These are phyloP conservation scores for Fregata magnificens DNA, from an alignment of 2,113 vertebrate species.

Conservation along the genomic window DNA sequence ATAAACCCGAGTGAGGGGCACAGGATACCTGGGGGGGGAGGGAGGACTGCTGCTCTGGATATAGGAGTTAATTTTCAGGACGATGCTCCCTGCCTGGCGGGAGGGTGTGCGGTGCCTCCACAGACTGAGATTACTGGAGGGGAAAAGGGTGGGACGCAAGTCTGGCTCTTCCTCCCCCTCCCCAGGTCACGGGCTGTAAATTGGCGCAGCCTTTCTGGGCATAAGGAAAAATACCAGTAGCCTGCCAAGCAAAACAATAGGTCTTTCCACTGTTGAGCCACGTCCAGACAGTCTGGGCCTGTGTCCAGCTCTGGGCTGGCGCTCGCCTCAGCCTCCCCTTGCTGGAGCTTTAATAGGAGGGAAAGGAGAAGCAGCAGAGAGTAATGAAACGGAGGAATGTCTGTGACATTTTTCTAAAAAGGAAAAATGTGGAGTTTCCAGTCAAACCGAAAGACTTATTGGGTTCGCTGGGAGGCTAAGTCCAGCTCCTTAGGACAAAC, in stretches of 20 bases:
- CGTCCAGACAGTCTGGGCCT: constrained; percentile 80
- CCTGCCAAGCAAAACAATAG: constrained; percentile 80
- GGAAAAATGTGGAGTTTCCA: constrained; percentile 78
- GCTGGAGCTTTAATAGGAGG: constrained; percentile 55
- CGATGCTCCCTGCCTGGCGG: neutral
- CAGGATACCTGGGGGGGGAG: neutral
- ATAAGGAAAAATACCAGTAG: constrained; percentile 76
- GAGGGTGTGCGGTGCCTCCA: neutral
- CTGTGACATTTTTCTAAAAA: constrained; percentile 79
- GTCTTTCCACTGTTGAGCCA: constrained; percentile 77
- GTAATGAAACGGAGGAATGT: constrained; percentile 72
- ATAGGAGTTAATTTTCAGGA: neutral
- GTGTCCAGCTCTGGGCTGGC: constrained; percentile 71
- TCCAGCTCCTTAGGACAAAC: constrained; percentile 66
- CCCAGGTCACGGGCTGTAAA: constrained; percentile 72
- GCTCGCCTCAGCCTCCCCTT: constrained; percentile 50
- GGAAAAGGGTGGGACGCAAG: constrained; percentile 57
- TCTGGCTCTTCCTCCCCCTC: constrained; percentile 76
- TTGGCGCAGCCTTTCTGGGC: constrained; percentile 75
- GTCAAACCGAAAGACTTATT: constrained; percentile 76
- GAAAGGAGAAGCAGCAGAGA: constrained; percentile 58
- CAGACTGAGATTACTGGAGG: constrained; percentile 53
- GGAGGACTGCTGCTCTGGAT: neutral
- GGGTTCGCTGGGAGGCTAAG: constrained; percentile 71
- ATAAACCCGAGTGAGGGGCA: neutral